These are phyloP conservation scores for Myxocyprinus asiaticus DNA, from an alignment of 2,113 vertebrate genomes.

Conservation along the genomic window DNA sequence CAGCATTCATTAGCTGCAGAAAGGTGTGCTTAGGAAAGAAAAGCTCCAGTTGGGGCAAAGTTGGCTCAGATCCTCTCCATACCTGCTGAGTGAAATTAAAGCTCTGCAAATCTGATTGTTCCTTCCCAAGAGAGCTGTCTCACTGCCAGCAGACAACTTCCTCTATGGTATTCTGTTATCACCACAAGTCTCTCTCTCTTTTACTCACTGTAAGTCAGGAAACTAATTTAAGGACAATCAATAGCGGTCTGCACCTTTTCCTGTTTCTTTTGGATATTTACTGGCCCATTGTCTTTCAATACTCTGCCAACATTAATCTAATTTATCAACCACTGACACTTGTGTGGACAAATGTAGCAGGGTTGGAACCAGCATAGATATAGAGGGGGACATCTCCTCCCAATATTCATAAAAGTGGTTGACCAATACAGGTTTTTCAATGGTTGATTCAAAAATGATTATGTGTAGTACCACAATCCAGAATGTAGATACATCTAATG, in stretches of 20 bases:
- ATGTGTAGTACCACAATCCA: too few relatives aligned
- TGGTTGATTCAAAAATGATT: too few relatives aligned
- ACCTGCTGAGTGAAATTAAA: constrained; percentile 75
- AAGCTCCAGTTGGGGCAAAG: constrained; percentile 48
- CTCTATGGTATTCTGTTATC: constrained; percentile 29
- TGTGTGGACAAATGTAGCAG: background rate
- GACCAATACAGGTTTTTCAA: background rate
- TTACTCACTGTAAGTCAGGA: constrained; percentile 71
- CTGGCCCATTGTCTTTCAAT: constrained; percentile 60
- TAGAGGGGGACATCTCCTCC: background rate
- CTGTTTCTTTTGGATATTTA: constrained; percentile 62
- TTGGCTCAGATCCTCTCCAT: constrained; percentile 66
- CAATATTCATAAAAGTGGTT: background rate
- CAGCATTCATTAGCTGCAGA: background rate
- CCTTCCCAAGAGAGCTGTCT: constrained; percentile 66
- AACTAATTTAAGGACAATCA: constrained; percentile 90
- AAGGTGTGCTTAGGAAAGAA: constrained; percentile 6
- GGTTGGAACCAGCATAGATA: too few relatives aligned
- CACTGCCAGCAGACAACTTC: constrained; percentile 66
- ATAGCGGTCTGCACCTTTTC: constrained; percentile 83
- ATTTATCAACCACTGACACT: constrained; percentile 34
- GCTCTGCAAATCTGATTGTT: constrained; percentile 77
- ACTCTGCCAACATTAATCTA: constrained; percentile 47
- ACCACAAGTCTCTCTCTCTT: constrained; percentile 2
- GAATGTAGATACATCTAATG: too few relatives aligned